These are phyloP conservation scores for Sussaba pulchella DNA, from an alignment of 2,888 invertebrate species.

Conservation along the genomic window DNA sequence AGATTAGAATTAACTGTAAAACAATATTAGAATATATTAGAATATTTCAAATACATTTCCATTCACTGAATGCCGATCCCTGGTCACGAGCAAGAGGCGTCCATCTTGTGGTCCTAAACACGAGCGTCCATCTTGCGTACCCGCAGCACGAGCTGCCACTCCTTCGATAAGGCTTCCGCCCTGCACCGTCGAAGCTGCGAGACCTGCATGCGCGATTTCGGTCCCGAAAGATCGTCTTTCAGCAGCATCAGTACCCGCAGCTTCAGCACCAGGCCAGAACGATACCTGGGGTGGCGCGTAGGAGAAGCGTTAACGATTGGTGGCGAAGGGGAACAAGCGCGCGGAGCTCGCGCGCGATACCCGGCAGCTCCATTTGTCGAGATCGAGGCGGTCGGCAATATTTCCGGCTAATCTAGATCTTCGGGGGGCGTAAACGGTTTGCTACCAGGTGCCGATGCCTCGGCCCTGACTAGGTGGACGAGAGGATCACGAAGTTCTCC, in stretches of 20 bases:
- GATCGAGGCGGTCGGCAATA: conserved; percentile 69
- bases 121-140: neutral
- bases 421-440: conserved; percentile 63
- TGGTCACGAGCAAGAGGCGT: too few relatives aligned
- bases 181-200: too few relatives aligned
- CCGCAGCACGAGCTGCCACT: too few relatives aligned
- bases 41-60: too few relatives aligned
- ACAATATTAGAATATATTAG: too few relatives aligned
- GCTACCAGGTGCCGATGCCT: conserved; percentile 58
- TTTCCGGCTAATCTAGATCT: conserved; percentile 72
- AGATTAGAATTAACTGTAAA: too few relatives aligned
- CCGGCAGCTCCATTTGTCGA: conserved; percentile 69
- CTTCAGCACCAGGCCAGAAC: neutral
- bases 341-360: conserved; percentile 31
- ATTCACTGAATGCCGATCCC: too few relatives aligned
- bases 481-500: conserved; percentile 42
- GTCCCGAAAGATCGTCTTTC: conserved; percentile 24
- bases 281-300: neutral
- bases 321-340: neutral
- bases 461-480: conserved; percentile 33
- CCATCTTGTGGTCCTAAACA: too few relatives aligned
- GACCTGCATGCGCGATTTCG: too few relatives aligned
- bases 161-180: too few relatives aligned
- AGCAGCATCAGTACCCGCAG: conserved; percentile 28
- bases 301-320: neutral